These are phyloP conservation scores for Tenebrosternarchus preto DNA, from an alignment of 2,113 vertebrate species.

Conservation along the genomic window DNA sequence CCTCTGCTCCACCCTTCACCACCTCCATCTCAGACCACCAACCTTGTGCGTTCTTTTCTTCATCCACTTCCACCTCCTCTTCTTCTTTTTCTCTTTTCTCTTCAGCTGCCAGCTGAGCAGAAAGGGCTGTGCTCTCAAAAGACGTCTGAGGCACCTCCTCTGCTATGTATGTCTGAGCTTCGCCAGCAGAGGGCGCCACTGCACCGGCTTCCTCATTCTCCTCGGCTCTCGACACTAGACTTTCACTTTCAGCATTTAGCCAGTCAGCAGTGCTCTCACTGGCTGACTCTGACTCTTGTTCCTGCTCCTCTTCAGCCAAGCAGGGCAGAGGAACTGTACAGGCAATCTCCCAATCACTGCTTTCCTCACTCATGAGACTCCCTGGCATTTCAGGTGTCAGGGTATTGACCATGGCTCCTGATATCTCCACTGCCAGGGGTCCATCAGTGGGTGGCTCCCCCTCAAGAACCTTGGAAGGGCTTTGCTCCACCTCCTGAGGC, in stretches of 20 bases:
- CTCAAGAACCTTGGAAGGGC: constrained; percentile 57
- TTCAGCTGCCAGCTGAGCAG: neutral
- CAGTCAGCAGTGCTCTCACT: neutral
- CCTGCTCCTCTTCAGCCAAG: constrained; percentile 60
- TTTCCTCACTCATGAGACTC: constrained; percentile 66
- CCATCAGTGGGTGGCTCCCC: neutral
- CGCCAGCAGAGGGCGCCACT: constrained; percentile 24
- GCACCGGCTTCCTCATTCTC: neutral
- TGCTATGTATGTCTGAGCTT: constrained; percentile 4
- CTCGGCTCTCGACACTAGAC: neutral
- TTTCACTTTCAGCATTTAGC: constrained; percentile 56
- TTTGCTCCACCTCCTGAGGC: constrained; percentile 37
- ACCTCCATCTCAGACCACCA: neutral
- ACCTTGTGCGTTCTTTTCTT: neutral
- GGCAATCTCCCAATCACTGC: constrained; percentile 48
- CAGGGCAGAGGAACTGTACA: constrained; percentile 46
- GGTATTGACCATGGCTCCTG: constrained; percentile 74
- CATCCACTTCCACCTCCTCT: too few species aligned
- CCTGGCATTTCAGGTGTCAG: constrained; percentile 67
- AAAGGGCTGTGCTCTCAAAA: neutral
- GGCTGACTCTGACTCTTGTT: neutral
- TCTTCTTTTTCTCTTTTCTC: constrained; percentile 8
- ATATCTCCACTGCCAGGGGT: constrained; percentile 64
- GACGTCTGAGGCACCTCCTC: neutral
- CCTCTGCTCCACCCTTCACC: neutral